These are phyloP conservation scores for Eira barbara DNA, from an alignment of 2,113 vertebrate genomes.

Conservation along the genomic window DNA sequence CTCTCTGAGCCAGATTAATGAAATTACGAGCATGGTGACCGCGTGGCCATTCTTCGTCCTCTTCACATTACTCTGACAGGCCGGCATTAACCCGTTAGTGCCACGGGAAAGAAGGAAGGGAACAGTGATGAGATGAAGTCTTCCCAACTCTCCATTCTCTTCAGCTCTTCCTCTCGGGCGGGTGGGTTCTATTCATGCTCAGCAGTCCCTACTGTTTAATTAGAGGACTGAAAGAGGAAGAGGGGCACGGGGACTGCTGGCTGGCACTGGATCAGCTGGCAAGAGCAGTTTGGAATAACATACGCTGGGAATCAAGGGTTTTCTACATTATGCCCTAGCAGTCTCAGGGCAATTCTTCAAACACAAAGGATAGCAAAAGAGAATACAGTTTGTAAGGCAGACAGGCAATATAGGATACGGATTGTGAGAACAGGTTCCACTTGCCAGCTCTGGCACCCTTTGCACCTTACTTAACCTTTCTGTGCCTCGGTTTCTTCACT, in stretches of 20 bases:
- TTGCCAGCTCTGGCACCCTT: neutral
- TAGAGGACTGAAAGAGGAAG: neutral
- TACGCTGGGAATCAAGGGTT: neutral
- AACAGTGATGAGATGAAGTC: neutral
- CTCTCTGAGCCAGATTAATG: neutral
- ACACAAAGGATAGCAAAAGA: neutral
- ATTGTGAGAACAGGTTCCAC: neutral
- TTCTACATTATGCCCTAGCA: neutral
- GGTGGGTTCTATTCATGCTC: neutral
- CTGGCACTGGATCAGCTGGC: neutral
- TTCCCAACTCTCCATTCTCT: neutral
- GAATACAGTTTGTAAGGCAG: neutral
- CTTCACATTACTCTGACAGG: neutral
- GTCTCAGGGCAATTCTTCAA: neutral
- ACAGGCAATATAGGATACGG: no score
- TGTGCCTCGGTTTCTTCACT: neutral
- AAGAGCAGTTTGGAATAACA: neutral
- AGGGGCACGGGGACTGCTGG: neutral
- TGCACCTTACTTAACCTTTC: neutral
- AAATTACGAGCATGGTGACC: neutral
- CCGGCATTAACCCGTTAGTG: neutral
- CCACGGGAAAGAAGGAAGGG: neutral
- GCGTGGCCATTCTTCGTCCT: neutral
- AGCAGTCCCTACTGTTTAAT: neutral
- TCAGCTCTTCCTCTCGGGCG: neutral